These are phyloP conservation scores for Smutsia gigantea DNA, from an alignment of 2,797 vertebrate genomes.

Conservation along the genomic window DNA sequence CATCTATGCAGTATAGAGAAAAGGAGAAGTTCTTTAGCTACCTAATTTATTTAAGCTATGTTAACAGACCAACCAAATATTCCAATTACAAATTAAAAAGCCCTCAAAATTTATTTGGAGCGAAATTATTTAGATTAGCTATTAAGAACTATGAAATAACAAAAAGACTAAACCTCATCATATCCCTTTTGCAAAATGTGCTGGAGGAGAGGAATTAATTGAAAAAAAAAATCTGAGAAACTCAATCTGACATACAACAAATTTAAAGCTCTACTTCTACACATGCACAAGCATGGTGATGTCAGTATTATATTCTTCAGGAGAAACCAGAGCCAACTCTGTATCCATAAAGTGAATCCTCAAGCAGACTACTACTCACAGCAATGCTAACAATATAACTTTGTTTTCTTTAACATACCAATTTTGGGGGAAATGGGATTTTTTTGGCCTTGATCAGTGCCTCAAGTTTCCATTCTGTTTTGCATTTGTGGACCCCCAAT, in stretches of 20 bases:
- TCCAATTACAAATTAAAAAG: slow-evolving; percentile 44
- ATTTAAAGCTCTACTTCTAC: not conserved
- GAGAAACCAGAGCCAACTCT: not conserved
- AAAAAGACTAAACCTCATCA: slow-evolving; percentile 8
- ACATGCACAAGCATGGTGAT: not conserved
- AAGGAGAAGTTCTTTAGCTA: not conserved
- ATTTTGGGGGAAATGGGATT: not conserved
- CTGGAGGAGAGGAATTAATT: not conserved
- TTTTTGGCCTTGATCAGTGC: not conserved
- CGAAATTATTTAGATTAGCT: slow-evolving; percentile 23
- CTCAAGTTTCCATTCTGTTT: not conserved
- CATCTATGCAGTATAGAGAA: not conserved
- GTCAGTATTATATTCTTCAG: not conserved
- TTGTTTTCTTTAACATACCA: not conserved
- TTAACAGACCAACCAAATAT: slow-evolving; percentile 5
- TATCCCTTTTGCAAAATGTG: slow-evolving; percentile 29
- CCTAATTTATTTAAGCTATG: not conserved
- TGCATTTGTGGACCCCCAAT: not conserved
- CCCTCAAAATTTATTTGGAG: not conserved
- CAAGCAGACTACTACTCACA: not conserved
- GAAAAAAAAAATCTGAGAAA: not conserved
- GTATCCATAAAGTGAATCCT: not conserved
- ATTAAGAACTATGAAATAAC: slow-evolving; percentile 13
- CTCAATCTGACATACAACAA: not conserved
- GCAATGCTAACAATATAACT: not conserved